Percentiles rank a stretch among this genome's conserved stretches.
Evolutionary conservation across 2,113 vertebrate species (phyloP).

Genomic region (Oryzias melastigma): DNA sequence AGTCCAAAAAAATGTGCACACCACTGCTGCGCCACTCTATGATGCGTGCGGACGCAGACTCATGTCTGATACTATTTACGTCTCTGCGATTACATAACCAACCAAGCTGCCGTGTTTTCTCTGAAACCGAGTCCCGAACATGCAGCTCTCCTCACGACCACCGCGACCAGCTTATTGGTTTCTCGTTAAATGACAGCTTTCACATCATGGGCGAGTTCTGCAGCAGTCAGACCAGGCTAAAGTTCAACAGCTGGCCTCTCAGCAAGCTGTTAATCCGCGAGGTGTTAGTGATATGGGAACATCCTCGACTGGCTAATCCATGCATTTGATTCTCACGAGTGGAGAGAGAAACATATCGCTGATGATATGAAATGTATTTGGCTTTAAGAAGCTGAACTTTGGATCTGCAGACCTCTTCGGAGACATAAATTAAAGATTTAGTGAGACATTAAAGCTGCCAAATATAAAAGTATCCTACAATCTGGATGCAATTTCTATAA

Average conservation of each 20-base stretch:
- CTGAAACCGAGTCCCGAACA: slow-evolving; percentile 12
- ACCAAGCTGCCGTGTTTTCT: slow-evolving; percentile 42
- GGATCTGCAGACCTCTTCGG: slow-evolving; percentile 14
- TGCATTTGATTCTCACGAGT: slow-evolving; percentile 41
- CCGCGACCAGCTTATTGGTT: slow-evolving; percentile 5
- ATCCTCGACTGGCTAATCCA: slow-evolving; percentile 47
- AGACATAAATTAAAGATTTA: background rate
- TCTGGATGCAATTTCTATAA: too few species aligned
- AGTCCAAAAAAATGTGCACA: slow-evolving; percentile 10
- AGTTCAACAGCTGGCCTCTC: slow-evolving; percentile 61
- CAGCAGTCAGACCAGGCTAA: slow-evolving; percentile 29
- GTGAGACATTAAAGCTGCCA: too few species aligned
- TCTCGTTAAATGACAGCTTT: slow-evolving; percentile 19
- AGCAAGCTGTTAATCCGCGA: slow-evolving; percentile 54
- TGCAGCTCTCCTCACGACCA: slow-evolving; percentile 14
- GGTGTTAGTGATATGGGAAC: slow-evolving; percentile 54
- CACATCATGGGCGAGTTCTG: slow-evolving; percentile 32
- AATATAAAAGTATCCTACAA: too few species aligned
- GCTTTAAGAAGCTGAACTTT: slow-evolving; percentile 19
- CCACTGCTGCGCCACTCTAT: slow-evolving; percentile 28
- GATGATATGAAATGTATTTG: slow-evolving; percentile 33
- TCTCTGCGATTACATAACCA: slow-evolving; percentile 42
- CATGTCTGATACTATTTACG: slow-evolving; percentile 11
- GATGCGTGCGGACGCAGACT: slow-evolving; percentile 1
- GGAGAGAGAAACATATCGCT: slow-evolving; percentile 16